Evolutionary conservation across 2,113 vertebrate genomes (phyloP).

Genomic region (Pelecanoides urinatrix): DNA sequence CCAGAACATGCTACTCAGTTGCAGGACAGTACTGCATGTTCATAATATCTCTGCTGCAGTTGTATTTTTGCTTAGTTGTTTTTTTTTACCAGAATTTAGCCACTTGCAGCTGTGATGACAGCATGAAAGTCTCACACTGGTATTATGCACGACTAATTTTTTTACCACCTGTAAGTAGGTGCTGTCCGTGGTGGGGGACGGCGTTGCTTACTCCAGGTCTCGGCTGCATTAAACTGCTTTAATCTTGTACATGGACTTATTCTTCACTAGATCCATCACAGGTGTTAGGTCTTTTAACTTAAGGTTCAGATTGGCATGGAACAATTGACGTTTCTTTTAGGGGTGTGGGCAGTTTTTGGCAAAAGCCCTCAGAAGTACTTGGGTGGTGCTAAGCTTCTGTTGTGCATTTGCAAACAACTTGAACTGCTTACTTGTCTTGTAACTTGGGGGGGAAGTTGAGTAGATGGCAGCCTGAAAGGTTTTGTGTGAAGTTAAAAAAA

Average conservation of each 20-base stretch:
- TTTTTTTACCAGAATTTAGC: background rate
- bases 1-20: background rate
- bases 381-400: background rate
- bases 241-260: background rate
- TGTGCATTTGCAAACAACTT: background rate
- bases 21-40: background rate
- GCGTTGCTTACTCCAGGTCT: background rate
- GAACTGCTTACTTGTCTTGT: background rate
- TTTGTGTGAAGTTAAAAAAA: background rate
- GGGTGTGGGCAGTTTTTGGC: background rate
- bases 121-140: background rate
- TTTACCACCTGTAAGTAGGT: background rate
- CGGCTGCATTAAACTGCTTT: background rate
- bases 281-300: background rate
- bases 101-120: rapidly evolving
- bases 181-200: background rate
- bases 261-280: background rate
- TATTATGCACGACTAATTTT: background rate
- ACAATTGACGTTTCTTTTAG: background rate
- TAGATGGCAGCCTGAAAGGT: background rate
- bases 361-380: background rate
- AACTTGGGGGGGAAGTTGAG: background rate
- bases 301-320: background rate
- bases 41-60: background rate
- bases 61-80: background rate